phyloP scores from a whole-genome alignment of 2,113 vertebrate species.

The Megalops atlanticus region DNA sequence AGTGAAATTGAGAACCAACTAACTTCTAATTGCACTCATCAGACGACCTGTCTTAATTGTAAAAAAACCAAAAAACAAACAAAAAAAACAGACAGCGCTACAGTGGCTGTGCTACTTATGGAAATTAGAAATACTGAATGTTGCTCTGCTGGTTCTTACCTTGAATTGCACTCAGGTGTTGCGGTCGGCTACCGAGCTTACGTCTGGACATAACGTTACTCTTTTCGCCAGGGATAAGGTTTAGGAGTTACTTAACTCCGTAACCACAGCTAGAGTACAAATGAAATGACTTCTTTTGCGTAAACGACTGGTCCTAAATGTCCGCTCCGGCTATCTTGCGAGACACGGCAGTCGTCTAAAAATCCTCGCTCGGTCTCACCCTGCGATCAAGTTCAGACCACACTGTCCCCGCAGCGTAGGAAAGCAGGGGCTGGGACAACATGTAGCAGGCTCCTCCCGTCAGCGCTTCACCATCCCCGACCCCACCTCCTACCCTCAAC shows the following conservation, averaged over 20 bases:
- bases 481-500: slow-evolving; percentile 52
- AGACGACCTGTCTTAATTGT: neutral
- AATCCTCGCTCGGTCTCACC: slow-evolving; percentile 51
- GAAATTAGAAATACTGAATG: neutral
- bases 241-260: neutral
- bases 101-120: too few species aligned
- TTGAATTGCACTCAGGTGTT: slow-evolving; percentile 76
- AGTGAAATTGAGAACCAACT: slow-evolving; percentile 16
- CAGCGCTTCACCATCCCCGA: slow-evolving; percentile 43
- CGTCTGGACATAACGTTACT: slow-evolving; percentile 73
- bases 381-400: slow-evolving; percentile 76
- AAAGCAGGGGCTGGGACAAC: slow-evolving; percentile 60
- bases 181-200: slow-evolving; percentile 78
- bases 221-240: slow-evolving; percentile 6
- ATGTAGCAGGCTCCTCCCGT: slow-evolving; percentile 47
- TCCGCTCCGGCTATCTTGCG: neutral
- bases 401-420: slow-evolving; percentile 51
- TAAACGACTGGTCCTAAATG: neutral
- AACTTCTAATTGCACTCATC: neutral
- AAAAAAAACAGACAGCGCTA: too few species aligned
- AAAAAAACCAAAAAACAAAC: too few species aligned
- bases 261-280: neutral
- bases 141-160: slow-evolving; percentile 54
- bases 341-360: slow-evolving; percentile 19
- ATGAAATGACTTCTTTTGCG: neutral